phyloP scores from a whole-genome alignment of 2,888 invertebrate species.

The Carpatolechia fugitivella region DNA sequence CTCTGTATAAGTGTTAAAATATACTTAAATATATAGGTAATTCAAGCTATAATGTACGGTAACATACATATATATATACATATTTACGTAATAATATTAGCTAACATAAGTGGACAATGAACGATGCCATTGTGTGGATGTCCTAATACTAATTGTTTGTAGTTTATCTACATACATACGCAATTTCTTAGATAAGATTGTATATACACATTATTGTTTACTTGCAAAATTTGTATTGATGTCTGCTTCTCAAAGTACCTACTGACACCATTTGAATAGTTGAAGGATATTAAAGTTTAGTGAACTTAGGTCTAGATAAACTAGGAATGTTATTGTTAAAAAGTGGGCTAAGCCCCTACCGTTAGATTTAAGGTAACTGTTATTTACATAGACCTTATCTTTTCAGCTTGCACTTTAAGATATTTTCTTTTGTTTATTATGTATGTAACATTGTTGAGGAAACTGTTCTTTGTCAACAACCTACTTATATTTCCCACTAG shows the following conservation, averaged over 20 bases:
- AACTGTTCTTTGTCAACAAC: background rate
- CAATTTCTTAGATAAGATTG: background rate
- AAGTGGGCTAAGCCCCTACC: background rate
- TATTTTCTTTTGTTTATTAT: background rate
- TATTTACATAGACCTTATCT: background rate
- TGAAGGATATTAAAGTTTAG: background rate
- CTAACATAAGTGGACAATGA: background rate
- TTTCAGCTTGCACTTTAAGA: background rate
- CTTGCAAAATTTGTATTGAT: background rate
- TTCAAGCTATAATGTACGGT: background rate
- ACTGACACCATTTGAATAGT: too few relatives aligned
- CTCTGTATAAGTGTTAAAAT: too few relatives aligned
- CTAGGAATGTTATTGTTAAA: background rate
- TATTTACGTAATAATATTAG: slow-evolving; percentile 2
- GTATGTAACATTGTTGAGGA: background rate
- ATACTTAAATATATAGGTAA: too few relatives aligned
- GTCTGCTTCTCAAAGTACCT: too few relatives aligned
- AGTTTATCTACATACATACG: background rate
- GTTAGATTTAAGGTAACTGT: background rate
- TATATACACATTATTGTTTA: background rate
- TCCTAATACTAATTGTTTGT: background rate
- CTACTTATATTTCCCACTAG: background rate
- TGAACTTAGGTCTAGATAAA: background rate
- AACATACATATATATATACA: background rate
- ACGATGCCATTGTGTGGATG: background rate